These are phyloP conservation scores for Wiebesia pumilae DNA, from an alignment of 1,140 invertebrate genomes.

Conservation along the genomic window DNA sequence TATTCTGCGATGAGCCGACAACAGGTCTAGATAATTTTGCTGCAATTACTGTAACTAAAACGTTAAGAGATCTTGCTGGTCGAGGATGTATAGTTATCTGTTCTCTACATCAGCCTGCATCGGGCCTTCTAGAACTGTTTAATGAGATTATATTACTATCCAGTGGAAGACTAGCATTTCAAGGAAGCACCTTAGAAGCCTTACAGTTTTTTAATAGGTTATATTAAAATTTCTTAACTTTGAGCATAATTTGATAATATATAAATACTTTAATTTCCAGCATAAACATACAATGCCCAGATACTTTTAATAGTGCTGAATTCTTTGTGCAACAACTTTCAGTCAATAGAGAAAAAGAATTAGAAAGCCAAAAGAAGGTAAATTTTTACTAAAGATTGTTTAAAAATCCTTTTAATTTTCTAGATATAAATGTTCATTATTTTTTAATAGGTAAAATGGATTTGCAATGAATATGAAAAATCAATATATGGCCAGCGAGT, in stretches of 20 bases:
- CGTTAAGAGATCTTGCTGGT: constrained; percentile 79
- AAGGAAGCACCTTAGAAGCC: constrained; percentile 81
- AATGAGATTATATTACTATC: constrained; percentile 86
- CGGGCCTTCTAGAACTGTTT: constrained; percentile 88
- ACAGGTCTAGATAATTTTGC: constrained; percentile 89
- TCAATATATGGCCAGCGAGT: constrained; percentile 70
- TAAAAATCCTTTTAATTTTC: constrained; percentile 8
- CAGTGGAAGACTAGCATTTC: constrained; percentile 86
- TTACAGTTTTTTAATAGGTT: constrained; percentile 80
- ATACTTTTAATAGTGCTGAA: constrained; percentile 84
- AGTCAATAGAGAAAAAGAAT: constrained; percentile 76
- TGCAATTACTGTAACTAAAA: constrained; percentile 83
- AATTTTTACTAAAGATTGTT: background rate
- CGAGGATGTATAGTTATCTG: constrained; percentile 87
- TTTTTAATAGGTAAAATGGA: constrained; percentile 61
- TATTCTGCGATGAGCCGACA: constrained; percentile 90
- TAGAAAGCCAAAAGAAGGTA: constrained; percentile 67
- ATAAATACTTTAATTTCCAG: constrained; percentile 65
- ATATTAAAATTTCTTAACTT: background rate
- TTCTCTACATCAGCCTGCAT: constrained; percentile 92
- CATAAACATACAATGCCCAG: constrained; percentile 78
- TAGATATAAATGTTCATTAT: background rate
- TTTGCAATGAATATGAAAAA: constrained; percentile 75
- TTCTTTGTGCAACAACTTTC: constrained; percentile 82
- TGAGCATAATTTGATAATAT: background rate